A percentile compares a stretch with the other conserved stretches of the same genome.
Conservation (phyloP, 2,113 vertebrate species). For the Fukomys damarensis region DNA sequence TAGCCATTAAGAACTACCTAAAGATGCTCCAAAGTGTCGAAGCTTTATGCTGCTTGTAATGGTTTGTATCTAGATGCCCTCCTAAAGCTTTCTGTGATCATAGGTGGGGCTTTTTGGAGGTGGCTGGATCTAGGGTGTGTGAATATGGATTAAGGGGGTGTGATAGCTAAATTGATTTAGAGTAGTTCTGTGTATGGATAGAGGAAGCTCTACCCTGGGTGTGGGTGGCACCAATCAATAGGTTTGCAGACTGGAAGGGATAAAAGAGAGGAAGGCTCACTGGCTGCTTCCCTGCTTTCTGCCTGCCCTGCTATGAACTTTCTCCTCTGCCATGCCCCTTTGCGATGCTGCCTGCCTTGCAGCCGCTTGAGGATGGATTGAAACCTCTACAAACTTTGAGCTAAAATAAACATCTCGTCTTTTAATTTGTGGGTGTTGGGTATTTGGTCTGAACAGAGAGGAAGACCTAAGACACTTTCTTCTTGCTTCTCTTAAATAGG, state of each 20-base stretch:
- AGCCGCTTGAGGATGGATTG: neutral
- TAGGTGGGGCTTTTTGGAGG: neutral
- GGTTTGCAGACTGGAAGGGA: neutral
- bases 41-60: neutral
- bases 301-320: neutral
- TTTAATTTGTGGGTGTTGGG: neutral
- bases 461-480: neutral
- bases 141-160: neutral
- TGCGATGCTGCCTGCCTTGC: neutral
- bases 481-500: neutral
- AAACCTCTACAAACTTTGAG: neutral
- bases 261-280: neutral
- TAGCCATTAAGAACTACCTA: neutral
- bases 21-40: neutral
- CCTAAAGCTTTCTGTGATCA: neutral
- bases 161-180: neutral
- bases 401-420: neutral
- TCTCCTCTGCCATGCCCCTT: neutral
- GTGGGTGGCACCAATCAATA: neutral
- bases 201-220: neutral
- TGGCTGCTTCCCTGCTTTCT: neutral
- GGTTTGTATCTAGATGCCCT: neutral
- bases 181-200: neutral
- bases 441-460: neutral
- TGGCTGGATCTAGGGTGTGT: neutral